Percentiles rank a stretch among this genome's conserved stretches.
phyloP scores from a whole-genome alignment of 2,113 vertebrate species.

The Tretioscincus oriximinensis region DNA sequence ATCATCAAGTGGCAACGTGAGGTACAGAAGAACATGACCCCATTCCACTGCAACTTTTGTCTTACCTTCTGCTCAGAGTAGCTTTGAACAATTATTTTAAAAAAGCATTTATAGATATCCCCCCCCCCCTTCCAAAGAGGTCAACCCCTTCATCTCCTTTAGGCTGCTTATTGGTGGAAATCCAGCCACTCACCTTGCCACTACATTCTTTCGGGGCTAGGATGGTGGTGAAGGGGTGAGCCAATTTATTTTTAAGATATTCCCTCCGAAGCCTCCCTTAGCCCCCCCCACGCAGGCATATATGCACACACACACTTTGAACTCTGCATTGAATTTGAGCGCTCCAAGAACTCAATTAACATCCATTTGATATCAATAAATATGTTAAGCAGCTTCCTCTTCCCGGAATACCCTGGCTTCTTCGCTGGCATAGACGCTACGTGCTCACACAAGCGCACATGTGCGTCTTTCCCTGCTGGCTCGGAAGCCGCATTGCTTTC shows the following conservation, averaged over 20 bases:
- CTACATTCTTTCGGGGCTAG: not conserved
- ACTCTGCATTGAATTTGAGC: slow-evolving; percentile 2
- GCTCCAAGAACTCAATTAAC: slow-evolving; percentile 34
- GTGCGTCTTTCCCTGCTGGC: not conserved
- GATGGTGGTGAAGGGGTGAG: not conserved
- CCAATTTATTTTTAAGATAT: not conserved
- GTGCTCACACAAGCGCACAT: not conserved
- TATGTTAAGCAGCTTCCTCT: slow-evolving; percentile 32
- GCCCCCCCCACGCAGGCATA: not conserved
- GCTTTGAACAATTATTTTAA: too few species aligned
- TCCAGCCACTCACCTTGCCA: not conserved
- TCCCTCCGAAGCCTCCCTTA: not conserved
- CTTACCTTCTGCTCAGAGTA: not conserved
- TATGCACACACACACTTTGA: slow-evolving; percentile 17
- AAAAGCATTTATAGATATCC: not conserved
- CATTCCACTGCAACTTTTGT: too few species aligned
- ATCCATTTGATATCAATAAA: slow-evolving; percentile 37
- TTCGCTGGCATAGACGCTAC: not conserved
- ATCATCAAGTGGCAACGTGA: not conserved
- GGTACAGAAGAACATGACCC: not conserved
- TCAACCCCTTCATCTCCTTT: not conserved
- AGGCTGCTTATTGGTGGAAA: not conserved
- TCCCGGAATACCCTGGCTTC: slow-evolving; percentile 2
- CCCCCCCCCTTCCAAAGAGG: not conserved
- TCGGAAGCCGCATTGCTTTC: not conserved